Evolutionary conservation across 2,888 invertebrate species (phyloP), one percentile per base, ranked within the genome.

Genomic region (Eledona agricola): DNA sequence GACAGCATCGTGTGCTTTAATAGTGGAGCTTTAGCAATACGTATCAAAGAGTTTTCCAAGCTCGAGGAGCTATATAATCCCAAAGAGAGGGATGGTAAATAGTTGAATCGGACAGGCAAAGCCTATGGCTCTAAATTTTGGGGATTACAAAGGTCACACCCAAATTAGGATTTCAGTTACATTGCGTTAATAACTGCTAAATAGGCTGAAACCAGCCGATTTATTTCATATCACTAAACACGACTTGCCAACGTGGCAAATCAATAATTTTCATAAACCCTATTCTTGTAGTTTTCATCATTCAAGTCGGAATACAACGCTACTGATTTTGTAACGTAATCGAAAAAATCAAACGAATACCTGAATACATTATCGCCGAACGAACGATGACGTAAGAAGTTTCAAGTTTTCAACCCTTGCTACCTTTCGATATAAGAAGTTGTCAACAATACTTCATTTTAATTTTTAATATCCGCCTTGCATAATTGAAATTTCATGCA

Each of bases 131-230:
- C 38, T 38, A 31, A 49, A 38, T 49, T 49, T 17, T 31, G 23
- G 17, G 49, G 49, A 49, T 49, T 49, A 49, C 49, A 49, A 38
- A 49, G 49, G 49, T 49, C 29, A 49, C 31, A 49, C 38, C 38
- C 49, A 38, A 49, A 49, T 49, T 40, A 49, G 38, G 49, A 49
- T 38, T 49, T 38, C 28, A 49, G 31, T 38, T 31, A 49, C 32
- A 49, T 31, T 49, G 38, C 29, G 38, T 26, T 49, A 49, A 49
- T 38, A 37, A 49, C 38, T 49, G 49, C 31, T 38, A 49, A 49
- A 49, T 49, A 49, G 38, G 29, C 42, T 29, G 42, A 42, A 31
- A 42, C 42, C 31, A 10, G 19, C 10, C 29, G 7, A 42, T 29
- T 29, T 42, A 42, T 42, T 42, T 42, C 29, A 42, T 42, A 42